phyloP scores from a whole-genome alignment of 2,797 vertebrate genomes.

The Amniataba percoides region DNA sequence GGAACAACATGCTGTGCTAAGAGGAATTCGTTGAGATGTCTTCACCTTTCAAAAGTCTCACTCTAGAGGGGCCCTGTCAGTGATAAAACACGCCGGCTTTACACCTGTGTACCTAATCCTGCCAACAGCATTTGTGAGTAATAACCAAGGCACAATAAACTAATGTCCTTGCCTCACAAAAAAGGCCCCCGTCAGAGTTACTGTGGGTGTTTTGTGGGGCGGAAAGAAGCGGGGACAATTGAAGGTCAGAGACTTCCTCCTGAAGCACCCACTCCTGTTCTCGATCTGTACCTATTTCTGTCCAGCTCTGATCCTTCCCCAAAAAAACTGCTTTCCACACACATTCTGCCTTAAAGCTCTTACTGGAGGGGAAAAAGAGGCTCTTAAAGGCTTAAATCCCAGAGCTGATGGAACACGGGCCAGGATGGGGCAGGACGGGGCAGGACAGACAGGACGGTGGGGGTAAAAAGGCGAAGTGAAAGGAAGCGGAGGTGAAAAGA shows the following conservation, averaged over 20 bases:
- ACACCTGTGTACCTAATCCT: conserved; percentile 39
- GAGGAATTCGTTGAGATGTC: not conserved
- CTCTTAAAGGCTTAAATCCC: conserved; percentile 79
- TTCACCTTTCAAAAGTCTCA: conserved; percentile 13
- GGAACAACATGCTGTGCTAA: not conserved
- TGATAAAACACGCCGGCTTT: conserved; percentile 33
- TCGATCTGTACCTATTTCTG: conserved; percentile 74
- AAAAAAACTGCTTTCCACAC: conserved; percentile 77
- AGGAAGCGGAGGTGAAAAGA: conserved; percentile 63
- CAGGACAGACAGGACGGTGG: conserved; percentile 39
- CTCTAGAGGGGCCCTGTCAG: conserved; percentile 11
- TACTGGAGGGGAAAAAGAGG: conserved; percentile 71
- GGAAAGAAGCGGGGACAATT: conserved; percentile 46
- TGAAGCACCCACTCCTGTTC: conserved; percentile 60
- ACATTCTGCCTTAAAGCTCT: conserved; percentile 81
- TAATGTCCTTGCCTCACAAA: conserved; percentile 46
- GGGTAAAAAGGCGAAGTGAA: conserved; percentile 52
- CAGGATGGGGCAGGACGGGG: conserved; percentile 55
- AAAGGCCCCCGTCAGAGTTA: conserved; percentile 15
- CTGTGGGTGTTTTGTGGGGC: conserved; percentile 49
- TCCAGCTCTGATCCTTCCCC: conserved; percentile 66
- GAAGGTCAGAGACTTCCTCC: conserved; percentile 73
- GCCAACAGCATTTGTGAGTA: conserved; percentile 46
- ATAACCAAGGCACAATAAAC: conserved; percentile 51
- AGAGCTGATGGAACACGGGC: conserved; percentile 71